Evolutionary conservation across 2,888 invertebrate genomes (phyloP), one percentile per base, ranked within the genome.

Genomic region (Falcaria lacertinaria): DNA sequence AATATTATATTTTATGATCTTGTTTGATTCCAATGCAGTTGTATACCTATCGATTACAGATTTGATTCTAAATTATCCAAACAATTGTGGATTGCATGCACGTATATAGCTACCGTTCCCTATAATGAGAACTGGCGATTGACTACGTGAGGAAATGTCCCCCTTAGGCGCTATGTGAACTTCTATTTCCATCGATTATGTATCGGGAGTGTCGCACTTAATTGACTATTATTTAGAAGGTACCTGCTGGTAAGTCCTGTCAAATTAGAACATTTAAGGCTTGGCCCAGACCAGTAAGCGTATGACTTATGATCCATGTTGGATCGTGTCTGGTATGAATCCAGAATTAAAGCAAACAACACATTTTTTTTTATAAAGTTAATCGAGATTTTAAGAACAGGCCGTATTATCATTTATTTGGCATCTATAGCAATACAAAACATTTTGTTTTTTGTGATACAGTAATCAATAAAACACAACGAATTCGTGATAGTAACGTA

Each of bases 121-220:
- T 71, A n/a, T 71, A 69, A 70, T 61, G 69, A 69, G 76, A 72
- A 69, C 71, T 72, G 60, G 61, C 69, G 58, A 63, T 66, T 52
- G 64, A 48, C 61, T 72, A 78, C 80, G 80, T 80, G 80, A 76
- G 61, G 63, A 65, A 69, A 76, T 76, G 75, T 74, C 68, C 69
- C 72, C 64, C 48, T 50, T 22, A 13, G 41, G 41, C 36, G 40
- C 25, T 35, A 41, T 51, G 52, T 52, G 54, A 49, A 64, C 59
- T 58, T 57, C 62, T 68, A 63, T 65, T 62, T 47, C 58, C 57
- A 74, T 72, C 60, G 67, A 67, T 74, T 66, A 57, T 43, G 45
- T 47, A 50, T 48, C 56, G 47, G 25, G 48, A 44, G 42, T 52
- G 36, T 41, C 48, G 43, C 38, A 45, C 46, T 50, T 52, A 45